Percentiles rank a stretch among this genome's conserved stretches.
Conservation (phyloP, 2,888 invertebrate species). For the Drosophila percnosoma region DNA sequence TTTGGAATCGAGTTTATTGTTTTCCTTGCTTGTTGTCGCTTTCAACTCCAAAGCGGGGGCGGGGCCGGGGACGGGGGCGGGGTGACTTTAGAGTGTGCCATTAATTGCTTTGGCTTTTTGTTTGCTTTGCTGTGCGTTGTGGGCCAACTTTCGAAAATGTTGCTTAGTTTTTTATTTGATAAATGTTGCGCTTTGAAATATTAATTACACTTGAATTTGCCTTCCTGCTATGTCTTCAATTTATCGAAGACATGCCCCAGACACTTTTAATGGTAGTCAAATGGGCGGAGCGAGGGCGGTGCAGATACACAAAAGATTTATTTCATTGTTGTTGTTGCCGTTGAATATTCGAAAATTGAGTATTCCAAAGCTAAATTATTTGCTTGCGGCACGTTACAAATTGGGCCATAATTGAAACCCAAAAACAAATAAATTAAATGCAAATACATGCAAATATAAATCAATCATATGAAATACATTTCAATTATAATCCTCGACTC, state of each 20-base stretch:
- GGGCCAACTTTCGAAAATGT: constrained; percentile 72
- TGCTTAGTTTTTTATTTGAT: constrained; percentile 63
- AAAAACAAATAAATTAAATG: constrained; percentile 15
- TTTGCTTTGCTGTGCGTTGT: constrained; percentile 24
- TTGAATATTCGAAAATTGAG: constrained; percentile 18
- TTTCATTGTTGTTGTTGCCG: constrained; percentile 62
- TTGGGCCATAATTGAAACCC: constrained; percentile 19
- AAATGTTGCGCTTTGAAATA: constrained; percentile 77
- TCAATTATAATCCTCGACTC: neutral
- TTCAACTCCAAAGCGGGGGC: neutral
- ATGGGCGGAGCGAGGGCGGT: accelerated
- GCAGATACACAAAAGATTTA: constrained; percentile 54
- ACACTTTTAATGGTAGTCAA: constrained; percentile 40
- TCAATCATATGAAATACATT: neutral
- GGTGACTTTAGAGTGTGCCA: constrained; percentile 69
- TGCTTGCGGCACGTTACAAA: constrained; percentile 27
- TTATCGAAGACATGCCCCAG: constrained; percentile 73
- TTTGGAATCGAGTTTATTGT: constrained; percentile 53
- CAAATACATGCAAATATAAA: neutral
- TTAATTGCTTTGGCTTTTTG: constrained; percentile 69
- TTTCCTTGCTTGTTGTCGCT: constrained; percentile 44
- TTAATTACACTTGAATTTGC: constrained; percentile 78
- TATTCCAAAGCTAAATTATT: constrained; percentile 20
- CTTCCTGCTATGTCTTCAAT: constrained; percentile 45
- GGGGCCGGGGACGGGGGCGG: too few species aligned